Evolutionary conservation across 2,113 vertebrate genomes (phyloP), one percentile per base, ranked within the genome.

Genomic region (Heterotilapia buettikoferi): DNA sequence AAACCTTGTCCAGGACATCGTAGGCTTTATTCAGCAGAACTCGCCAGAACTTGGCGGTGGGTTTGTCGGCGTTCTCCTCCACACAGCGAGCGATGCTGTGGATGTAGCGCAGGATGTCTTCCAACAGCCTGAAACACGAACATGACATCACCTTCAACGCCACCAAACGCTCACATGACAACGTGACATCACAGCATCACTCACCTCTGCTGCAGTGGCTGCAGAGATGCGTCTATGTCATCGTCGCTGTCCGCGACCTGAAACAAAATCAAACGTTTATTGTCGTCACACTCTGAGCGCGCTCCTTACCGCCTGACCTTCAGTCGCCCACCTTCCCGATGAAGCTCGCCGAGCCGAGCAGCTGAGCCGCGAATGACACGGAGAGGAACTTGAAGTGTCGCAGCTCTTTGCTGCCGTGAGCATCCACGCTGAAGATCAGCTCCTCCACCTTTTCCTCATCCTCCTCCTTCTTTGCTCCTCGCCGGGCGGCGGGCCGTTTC

Each of bases 11-110:
- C 80, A 99, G 93, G 80, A 97, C 87, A 50, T 99, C 98, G 1
- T 99, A 99, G 14, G 96, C 93, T 88, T 98, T 99, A 66, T 96
- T 98, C 36, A 99, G 97, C 56, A 99, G 97, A 13, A 97, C 98
- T 52, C 98, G 97, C 99, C 99, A 99, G 85, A 99, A 99, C 94
- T 98, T 99, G 36, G 97, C 97, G 0, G 97, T 98, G 38, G 97
- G 96, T 84, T 97, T 97, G 91, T 99, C 97, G 0, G 96, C 90
- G 1, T 98, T 98, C 78, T 94, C 95, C 95, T 99, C 98, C 82
- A 98, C 92, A 2, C 97, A 97, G 52, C 92, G 97, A 4, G 98
- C 98, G 6, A 99, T 97, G 1, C 93, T 91, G 54, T 97, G 97
- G 79, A 99, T 97, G 90, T 98, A 98, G 4, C 91, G 92, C 36